These are phyloP conservation scores for Epicauta chinensis DNA, from an alignment of 1,140 invertebrate genomes.

Conservation along the genomic window DNA sequence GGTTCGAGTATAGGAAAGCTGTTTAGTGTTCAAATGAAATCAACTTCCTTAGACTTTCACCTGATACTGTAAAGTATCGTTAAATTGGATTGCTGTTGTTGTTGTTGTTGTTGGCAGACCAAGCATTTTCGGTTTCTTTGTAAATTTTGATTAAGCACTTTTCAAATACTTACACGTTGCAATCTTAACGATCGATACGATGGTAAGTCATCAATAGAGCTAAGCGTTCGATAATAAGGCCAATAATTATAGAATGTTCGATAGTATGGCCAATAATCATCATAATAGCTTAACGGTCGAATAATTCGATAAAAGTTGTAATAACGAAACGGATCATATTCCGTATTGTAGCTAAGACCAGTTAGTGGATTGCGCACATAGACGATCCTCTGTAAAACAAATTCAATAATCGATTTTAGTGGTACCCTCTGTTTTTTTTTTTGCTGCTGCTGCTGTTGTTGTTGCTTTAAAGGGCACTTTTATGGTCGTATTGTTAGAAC, in stretches of 20 bases:
- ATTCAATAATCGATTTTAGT: too few species aligned
- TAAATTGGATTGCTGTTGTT: too few species aligned
- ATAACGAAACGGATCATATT: constrained; percentile 11
- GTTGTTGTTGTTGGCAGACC: too few species aligned
- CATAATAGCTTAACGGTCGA: constrained; percentile 5
- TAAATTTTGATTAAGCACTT: neutral
- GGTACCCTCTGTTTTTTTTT: too few species aligned
- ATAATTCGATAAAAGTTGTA: constrained; percentile 16
- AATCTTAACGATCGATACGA: constrained; percentile 14
- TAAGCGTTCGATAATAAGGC: constrained; percentile 12
- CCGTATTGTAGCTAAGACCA: constrained; percentile 8
- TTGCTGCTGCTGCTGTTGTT: too few species aligned
- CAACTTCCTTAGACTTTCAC: too few species aligned
- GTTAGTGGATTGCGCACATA: constrained; percentile 24
- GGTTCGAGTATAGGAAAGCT: too few species aligned
- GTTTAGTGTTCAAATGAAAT: too few species aligned
- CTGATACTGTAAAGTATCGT: too few species aligned
- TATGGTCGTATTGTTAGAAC: too few species aligned
- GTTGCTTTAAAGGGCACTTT: too few species aligned
- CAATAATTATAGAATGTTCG: constrained; percentile 10
- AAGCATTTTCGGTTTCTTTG: neutral
- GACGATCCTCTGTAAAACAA: constrained; percentile 28
- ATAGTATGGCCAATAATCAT: constrained; percentile 18
- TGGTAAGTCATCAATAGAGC: constrained; percentile 7
- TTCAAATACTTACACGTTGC: constrained; percentile 14